Base-by-base conservation (phyloP, 2,888 invertebrate species). In the Coleophora deauratella region DNA sequence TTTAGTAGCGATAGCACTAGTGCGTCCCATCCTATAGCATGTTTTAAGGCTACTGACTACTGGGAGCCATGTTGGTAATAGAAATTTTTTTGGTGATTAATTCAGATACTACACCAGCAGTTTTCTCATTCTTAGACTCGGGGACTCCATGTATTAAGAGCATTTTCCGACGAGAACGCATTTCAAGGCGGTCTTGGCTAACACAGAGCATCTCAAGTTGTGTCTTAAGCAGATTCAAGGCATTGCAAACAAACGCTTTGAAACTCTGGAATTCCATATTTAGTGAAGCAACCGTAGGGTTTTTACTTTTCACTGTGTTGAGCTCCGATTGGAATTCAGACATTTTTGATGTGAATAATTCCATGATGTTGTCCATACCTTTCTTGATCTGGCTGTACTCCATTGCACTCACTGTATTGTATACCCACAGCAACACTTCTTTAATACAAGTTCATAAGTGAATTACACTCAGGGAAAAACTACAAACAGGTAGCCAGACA, bases 81-180 rank as follows among this genome's bases (percentile, higher is more conserved):
- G 7, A 8, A 28, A 28, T 8, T 28, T 28, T 28, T 9, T 6
- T 28, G 28, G 6, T 28, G 28, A 28, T 6, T 8, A 28, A 9
- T 6, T 6, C 9, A 9, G 9, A 6, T 6, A 42, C 44, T 7
- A 15, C 9, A 2, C 10, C 14, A 33, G 35, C 32, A 1, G 37
- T 7, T 27, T 49, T 37, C 33, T 46, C 43, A 0, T 34, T 32
- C 7, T 36, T 41, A 0, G 14, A 27, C 14, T 51, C 51, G 1
- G 37, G 33, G 1, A 51, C 33, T 2, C 50, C 46, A 27, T 51
- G 46, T 1, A 51, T 0, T 15, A 48, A 21, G 3, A 48, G 14
- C 9, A 46, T 43, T 28, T 50, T 51, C 3, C 49, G 33, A n/a
- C 49, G 30, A 3, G 43, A 33, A 2, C 40, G 34, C 43, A 46